Evolutionary conservation across 1,140 invertebrate genomes (phyloP), one percentile per base, ranked within the genome.

Genomic region (Lethrus apterus): DNA sequence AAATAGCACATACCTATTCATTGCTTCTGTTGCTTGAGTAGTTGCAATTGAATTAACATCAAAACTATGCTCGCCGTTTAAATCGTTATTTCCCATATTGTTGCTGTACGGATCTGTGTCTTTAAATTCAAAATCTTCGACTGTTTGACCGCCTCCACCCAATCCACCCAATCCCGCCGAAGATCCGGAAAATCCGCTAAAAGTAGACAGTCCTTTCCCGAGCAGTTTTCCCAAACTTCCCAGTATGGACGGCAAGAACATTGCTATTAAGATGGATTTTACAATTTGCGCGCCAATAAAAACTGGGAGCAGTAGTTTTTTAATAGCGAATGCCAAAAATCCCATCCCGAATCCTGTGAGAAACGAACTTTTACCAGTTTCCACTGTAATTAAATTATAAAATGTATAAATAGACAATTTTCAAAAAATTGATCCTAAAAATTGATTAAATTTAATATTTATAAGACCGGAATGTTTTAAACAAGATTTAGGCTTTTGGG

Each of bases 161-260:
- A 32, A 17, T 14, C 52, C 52, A 18, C 55, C 63, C 46, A 31
- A 42, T 13, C 68, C 59, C 65, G 73, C 31, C 7, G 64, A 70
- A 56, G 60, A 72, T 67, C 70, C 67, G 3, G 74, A 72, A 10
- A 75, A 66, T 11, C 73, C 72, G 51, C 65, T 60, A 11, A 64
- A 65, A 14, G 64, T 62, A 4, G 69, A 70, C 17, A 68, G 49
- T 11, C 82, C 84, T 77, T 89, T 89, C 20, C 84, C 84, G 33
- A 88, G 76, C 31, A 89, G 76, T 65, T 87, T 87, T 35, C 84
- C 84, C 38, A 89, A 74, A 55, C 83, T 83, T 35, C 85, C 84
- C 41, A 89, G 75, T 31, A 89, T 81, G 42, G 82, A 85, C 1
- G 86, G 86, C 55, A 89, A 68, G 65, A 89, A 86, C 64, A 89